Conservation (phyloP, 2,113 vertebrate species). For the Amia ocellicauda region DNA sequence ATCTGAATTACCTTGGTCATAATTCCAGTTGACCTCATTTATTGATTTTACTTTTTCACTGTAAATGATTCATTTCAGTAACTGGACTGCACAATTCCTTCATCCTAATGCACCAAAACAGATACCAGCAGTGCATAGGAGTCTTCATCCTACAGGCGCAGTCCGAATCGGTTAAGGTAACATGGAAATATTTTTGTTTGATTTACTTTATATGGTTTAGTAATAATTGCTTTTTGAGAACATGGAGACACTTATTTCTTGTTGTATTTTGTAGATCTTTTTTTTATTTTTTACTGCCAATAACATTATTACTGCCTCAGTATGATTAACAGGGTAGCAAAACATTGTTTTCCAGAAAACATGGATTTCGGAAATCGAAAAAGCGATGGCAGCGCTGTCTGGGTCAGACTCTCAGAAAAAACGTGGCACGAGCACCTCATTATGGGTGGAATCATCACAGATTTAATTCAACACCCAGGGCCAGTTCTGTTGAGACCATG, state of each 20-base stretch:
- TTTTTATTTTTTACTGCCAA: no score
- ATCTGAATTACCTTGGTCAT: no score
- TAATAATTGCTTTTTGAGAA: no score
- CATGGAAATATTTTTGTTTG: no score
- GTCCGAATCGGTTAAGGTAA: slow-evolving; percentile 75
- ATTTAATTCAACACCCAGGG: slow-evolving; percentile 47
- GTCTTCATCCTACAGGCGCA: slow-evolving; percentile 81
- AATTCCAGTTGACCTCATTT: no score
- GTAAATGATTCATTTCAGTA: slow-evolving; percentile 46
- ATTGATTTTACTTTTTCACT: no score
- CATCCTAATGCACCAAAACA: slow-evolving; percentile 84
- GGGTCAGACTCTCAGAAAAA: slow-evolving; percentile 56
- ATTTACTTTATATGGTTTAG: no score
- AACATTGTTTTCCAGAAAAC: slow-evolving; percentile 64
- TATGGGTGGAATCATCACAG: slow-evolving; percentile 68
- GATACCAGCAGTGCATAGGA: slow-evolving; percentile 79
- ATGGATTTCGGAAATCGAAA: slow-evolving; percentile 79
- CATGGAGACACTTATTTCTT: no score
- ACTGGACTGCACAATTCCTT: slow-evolving; percentile 79
- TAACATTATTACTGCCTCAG: no score
- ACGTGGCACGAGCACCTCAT: slow-evolving; percentile 45
- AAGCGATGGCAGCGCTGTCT: slow-evolving; percentile 57
- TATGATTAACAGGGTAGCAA: no score
- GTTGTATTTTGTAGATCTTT: no score
- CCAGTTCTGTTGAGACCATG: not conserved